Base-by-base conservation (phyloP, 2,797 vertebrate species). In the Anabacerthia variegaticeps region DNA sequence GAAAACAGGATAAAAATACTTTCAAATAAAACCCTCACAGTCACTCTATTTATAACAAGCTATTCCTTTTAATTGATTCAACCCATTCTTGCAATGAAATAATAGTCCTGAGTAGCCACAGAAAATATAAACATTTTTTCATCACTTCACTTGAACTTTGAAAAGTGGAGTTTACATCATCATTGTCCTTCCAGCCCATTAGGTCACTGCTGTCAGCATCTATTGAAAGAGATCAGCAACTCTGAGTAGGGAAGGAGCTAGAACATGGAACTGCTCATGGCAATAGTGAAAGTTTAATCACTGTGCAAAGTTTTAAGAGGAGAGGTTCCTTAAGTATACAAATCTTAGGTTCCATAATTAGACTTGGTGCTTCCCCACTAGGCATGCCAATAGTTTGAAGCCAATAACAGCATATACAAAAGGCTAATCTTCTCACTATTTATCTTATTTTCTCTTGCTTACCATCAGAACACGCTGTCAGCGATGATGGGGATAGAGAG, bases 161-260 rank as follows among this genome's bases (percentile, higher is more conserved):
- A 22, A 26, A 88, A 62, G 14, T 46, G 17, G 34, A 46, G 21
- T 56, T 97, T 92, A 68, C 72, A 26, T 81, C 72, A 77, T 71
- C 41, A 68, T 85, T 91, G 82, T 66, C 43, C 76, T 96, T 97
- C 79, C 90, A 94, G 52, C 86, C 65, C 92, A 91, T 94, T 92
- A 51, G 67, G n/a, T 89, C 93, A 80, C 18, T 92, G 46, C 44
- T 97, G 73, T 89, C 92, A 92, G 83, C 91, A 88, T 68, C 65
- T 62, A 85, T 19, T 92, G 62, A 79, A 94, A 75, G 71, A 88
- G 68, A 89, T 30, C 26, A 67, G 48, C 23, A 48, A 83, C 89
- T 91, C 34, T 89, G 28, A 95, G 46, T 71, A 77, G 32, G 59
- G 68, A 74, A 94, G 66, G 34, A 93, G 71, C 4, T 28, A 80